Evolutionary conservation across 2,113 vertebrate genomes (phyloP).

Genomic region (Corythornis madagascariensis): DNA sequence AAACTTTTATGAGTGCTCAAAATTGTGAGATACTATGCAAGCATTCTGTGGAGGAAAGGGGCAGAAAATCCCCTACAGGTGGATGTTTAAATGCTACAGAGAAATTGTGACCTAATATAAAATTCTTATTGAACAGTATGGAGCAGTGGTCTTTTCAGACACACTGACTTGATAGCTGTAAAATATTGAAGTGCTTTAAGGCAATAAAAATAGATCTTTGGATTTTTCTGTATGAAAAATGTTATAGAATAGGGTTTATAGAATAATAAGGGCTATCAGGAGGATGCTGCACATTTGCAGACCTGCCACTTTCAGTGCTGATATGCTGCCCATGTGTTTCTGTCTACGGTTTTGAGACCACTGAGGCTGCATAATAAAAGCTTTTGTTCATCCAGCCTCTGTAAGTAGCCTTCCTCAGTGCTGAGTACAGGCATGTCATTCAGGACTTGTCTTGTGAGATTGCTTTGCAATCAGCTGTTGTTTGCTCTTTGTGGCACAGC

Average conservation of each 20-base stretch:
- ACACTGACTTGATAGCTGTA: not conserved
- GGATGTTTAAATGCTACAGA: not conserved
- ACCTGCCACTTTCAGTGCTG: not conserved
- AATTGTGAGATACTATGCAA: not conserved
- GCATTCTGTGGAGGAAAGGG: not conserved
- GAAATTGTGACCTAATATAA: not conserved
- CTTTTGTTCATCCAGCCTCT: not conserved
- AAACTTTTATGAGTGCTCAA: not conserved
- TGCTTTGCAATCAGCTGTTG: not conserved
- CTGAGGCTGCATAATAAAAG: not conserved
- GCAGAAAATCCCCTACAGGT: not conserved
- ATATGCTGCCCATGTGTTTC: slow-evolving; percentile 29
- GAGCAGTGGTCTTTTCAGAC: not conserved
- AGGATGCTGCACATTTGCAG: slow-evolving; percentile 29
- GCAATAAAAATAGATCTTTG: slow-evolving; percentile 49
- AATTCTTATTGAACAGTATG: not conserved
- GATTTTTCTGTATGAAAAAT: slow-evolving; percentile 22
- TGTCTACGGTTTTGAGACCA: not conserved
- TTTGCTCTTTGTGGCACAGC: not conserved
- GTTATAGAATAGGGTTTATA: not conserved
- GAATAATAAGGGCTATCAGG: not conserved
- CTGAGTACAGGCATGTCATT: not conserved
- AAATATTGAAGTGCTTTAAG: slow-evolving; percentile 8
- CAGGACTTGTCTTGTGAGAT: not conserved
- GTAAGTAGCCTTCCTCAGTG: not conserved